phyloP scores from a whole-genome alignment of 2,113 vertebrate species.

The Caretta caretta region DNA sequence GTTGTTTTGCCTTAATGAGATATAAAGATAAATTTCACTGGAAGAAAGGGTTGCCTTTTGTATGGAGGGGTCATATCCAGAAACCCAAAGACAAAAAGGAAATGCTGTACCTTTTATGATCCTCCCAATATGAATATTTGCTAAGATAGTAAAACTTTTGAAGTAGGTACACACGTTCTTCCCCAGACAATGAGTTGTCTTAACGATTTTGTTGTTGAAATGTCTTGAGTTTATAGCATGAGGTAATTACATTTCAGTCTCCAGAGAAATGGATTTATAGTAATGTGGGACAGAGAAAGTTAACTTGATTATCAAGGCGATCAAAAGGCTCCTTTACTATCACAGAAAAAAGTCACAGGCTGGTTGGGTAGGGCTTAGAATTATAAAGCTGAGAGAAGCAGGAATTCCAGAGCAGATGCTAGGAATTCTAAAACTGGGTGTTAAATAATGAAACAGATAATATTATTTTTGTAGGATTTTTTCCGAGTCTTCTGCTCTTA shows the following conservation, averaged over 20 bases:
- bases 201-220: conserved; percentile 25
- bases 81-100: not conserved
- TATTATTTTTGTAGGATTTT: not conserved
- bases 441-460: not conserved
- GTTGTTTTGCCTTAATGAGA: not conserved
- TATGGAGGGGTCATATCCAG: not conserved
- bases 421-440: not conserved
- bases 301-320: conserved; percentile 33
- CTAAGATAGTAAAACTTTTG: not conserved
- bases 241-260: conserved; percentile 20
- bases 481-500: not conserved
- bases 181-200: not conserved
- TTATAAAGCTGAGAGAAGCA: not conserved
- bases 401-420: not conserved
- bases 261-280: conserved; percentile 40
- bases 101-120: not conserved
- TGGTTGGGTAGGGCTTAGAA: not conserved
- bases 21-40: not conserved
- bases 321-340: conserved; percentile 7
- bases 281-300: conserved; percentile 29
- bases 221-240: not conserved
- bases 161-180: not conserved
- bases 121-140: not conserved
- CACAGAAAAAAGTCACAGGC: not conserved
- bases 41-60: not conserved